Base-by-base conservation (phyloP, 1,140 invertebrate genomes). In the Scylla paramamosain region DNA sequence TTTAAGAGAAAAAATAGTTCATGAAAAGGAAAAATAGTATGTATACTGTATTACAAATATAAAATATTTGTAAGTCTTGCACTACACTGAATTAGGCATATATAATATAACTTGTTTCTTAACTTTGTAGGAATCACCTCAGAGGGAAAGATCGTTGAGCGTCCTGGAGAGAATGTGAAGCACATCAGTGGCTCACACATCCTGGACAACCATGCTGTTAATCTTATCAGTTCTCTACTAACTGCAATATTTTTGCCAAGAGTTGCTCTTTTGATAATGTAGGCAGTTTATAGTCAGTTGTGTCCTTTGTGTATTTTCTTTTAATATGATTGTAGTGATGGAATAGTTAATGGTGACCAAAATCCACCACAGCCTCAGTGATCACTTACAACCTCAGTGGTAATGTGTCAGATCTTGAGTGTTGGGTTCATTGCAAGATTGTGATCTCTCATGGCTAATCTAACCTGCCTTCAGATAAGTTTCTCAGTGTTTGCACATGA, bases 181-280 rank as follows among this genome's bases (percentile, higher is more conserved):
- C 98, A 98, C 96, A 98, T 99, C 91, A 98, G 98, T 96, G 99
- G 99, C 32, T 97, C 97, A 94, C 97, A 98, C 96, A 97, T 99
- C 86, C 97, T 99, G n/a, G 98, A 99, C 96, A 99, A 99, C 97
- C 98, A 99, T 96, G 98, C 98, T 97, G 98, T 99, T 0, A 99
- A 99, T 97, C 97, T 99, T 28, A 97, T 99, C 90, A 98, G 98
- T 0, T 98, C 98, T 93, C 97, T 99, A 82, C 97, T 98, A 0
- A 98, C 98, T 95, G 98, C 98, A 14, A 96, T 99, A 8, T 97
- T 98, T 10, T 97, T 98, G 92, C 98, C 99, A 6, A 97, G 97
- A 96, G 96, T 99, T 87, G 98, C 98, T 12, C 98, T 98, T 96
- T 96, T 97, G 92, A 97, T 98, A 84, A 95, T 95, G 94, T 95